Percentiles rank a stretch among this genome's conserved stretches.
These are phyloP conservation scores for Enteromius mattozi DNA, from an alignment of 2,797 vertebrate genomes.

Conservation along the genomic window DNA sequence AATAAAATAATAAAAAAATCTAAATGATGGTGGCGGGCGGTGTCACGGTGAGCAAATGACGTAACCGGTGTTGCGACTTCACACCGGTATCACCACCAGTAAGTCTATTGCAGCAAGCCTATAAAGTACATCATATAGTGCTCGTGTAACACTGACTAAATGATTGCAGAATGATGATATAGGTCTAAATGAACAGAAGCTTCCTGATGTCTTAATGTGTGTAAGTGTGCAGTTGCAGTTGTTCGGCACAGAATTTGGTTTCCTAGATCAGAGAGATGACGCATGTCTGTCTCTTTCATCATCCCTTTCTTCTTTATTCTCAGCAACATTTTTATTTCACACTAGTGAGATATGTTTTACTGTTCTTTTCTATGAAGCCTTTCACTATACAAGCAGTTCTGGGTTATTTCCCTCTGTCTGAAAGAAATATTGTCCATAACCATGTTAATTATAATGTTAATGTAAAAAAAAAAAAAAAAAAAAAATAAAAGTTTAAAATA, in stretches of 20 bases:
- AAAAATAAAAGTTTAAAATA: no score
- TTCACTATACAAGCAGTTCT: background rate
- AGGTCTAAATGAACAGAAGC: constrained; percentile 12
- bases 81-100: no score
- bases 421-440: background rate
- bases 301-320: constrained; percentile 19
- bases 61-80: no score
- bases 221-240: background rate
- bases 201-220: background rate
- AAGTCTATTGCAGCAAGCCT: no score
- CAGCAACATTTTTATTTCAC: background rate
- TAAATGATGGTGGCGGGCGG: no score
- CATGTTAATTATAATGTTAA: background rate
- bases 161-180: background rate
- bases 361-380: background rate
- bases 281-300: constrained; percentile 32
- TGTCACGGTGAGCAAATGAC: no score
- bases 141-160: background rate
- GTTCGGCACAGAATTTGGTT: constrained; percentile 4
- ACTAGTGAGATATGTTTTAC: background rate
- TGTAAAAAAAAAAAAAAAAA: background rate
- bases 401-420: background rate
- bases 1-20: no score
- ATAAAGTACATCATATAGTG: background rate
- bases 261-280: constrained; percentile 19